A percentile compares a stretch with the other conserved stretches of the same genome.
Conservation (phyloP, 2,113 vertebrate species). For the Apus apus region DNA sequence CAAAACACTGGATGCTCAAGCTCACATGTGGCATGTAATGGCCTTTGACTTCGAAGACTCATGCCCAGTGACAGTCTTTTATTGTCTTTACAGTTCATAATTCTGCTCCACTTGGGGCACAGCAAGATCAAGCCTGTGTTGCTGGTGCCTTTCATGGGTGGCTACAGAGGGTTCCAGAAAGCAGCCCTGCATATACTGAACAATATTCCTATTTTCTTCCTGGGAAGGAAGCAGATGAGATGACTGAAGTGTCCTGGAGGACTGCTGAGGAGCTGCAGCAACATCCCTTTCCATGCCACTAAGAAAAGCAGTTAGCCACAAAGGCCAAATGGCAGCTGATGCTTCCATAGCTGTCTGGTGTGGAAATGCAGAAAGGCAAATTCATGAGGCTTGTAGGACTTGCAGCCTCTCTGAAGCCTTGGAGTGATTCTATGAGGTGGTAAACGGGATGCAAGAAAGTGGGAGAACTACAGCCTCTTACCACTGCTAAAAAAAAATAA, state of each 20-base stretch:
- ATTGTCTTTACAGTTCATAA: not conserved
- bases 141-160: not conserved
- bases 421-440: not conserved
- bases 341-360: accelerated
- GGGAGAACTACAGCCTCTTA: not conserved
- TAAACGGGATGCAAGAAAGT: not conserved
- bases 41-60: slow-evolving; percentile 27
- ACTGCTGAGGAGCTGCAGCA: not conserved
- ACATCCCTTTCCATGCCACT: accelerated
- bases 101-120: not conserved
- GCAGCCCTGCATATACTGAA: not conserved
- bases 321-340: not conserved
- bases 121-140: accelerated
- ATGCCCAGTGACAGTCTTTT: not conserved
- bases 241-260: not conserved
- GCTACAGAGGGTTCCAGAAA: not conserved
- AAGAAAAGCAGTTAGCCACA: not conserved
- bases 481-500: too few species aligned
- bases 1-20: slow-evolving; percentile 18
- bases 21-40: not conserved
- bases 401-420: not conserved
- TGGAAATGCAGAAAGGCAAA: not conserved
- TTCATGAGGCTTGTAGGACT: accelerated
- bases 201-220: not conserved
- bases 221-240: not conserved